These are phyloP conservation scores for Pterocles gutturalis DNA, from an alignment of 2,113 vertebrate genomes.

Conservation along the genomic window DNA sequence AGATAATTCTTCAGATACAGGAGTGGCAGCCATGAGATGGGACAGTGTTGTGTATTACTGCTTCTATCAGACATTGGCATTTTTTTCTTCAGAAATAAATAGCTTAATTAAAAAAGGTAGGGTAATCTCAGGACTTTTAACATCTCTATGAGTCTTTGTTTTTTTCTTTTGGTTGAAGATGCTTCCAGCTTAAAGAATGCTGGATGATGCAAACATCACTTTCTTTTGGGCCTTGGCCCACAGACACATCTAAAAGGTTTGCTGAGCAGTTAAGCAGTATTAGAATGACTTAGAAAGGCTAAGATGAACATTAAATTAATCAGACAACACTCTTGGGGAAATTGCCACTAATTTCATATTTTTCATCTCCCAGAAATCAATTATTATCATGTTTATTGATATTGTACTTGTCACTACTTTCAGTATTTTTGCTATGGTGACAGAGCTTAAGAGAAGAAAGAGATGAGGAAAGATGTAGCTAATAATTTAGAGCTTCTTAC, in stretches of 20 bases:
- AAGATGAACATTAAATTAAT: constrained; percentile 83
- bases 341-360: constrained; percentile 82
- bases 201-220: constrained; percentile 51
- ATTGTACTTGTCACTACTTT: constrained; percentile 80
- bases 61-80: rapidly evolving
- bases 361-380: constrained; percentile 83
- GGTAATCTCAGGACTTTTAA: background rate
- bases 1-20: background rate
- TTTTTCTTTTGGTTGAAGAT: background rate
- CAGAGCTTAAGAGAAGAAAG: constrained; percentile 62
- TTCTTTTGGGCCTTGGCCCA: constrained; percentile 28
- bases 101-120: background rate
- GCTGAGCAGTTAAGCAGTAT: constrained; percentile 63
- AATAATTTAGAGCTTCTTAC: constrained; percentile 45
- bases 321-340: constrained; percentile 74
- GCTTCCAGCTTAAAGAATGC: constrained; percentile 2
- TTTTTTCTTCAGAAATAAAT: background rate
- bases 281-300: constrained; percentile 71
- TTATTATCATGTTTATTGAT: constrained; percentile 87
- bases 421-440: constrained; percentile 64
- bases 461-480: constrained; percentile 23
- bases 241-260: constrained; percentile 50
- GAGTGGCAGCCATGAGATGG: background rate
- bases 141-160: background rate
- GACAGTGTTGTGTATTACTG: background rate